A percentile compares a stretch with the other conserved stretches of the same genome.
These are phyloP conservation scores for Xyrichtys novacula DNA, from an alignment of 2,797 vertebrate species.

Conservation along the genomic window DNA sequence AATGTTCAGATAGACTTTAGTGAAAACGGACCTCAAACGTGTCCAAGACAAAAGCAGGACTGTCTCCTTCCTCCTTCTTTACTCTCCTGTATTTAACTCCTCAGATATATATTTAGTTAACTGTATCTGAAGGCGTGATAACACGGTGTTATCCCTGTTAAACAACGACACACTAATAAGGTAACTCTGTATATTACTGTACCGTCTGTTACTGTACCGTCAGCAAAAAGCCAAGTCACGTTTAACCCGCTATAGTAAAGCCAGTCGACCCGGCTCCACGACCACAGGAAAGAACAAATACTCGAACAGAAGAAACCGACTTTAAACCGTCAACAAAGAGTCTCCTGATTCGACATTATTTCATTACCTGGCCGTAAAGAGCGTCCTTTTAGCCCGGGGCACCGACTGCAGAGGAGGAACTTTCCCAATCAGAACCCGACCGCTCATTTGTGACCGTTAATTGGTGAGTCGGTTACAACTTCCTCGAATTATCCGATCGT, in stretches of 20 bases:
- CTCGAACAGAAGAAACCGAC: neutral
- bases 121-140: no score
- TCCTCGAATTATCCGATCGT: neutral
- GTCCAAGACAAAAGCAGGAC: no score
- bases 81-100: no score
- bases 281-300: no score
- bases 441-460: conserved; percentile 66
- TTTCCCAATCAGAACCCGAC: conserved; percentile 70
- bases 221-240: neutral
- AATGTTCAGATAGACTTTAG: no score
- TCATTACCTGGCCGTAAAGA: conserved; percentile 71
- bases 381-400: conserved; percentile 52
- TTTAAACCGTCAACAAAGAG: neutral
- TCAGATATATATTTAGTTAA: no score
- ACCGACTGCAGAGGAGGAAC: conserved; percentile 66
- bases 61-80: no score
- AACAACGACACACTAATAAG: no score
- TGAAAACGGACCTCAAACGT: no score
- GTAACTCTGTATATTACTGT: neutral
- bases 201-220: neutral
- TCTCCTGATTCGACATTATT: neutral
- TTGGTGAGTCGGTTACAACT: neutral
- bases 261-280: neutral
- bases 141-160: no score
- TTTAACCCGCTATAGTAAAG: neutral